Base-by-base conservation (phyloP, 2,888 invertebrate genomes). In the Pelosia muscerda region DNA sequence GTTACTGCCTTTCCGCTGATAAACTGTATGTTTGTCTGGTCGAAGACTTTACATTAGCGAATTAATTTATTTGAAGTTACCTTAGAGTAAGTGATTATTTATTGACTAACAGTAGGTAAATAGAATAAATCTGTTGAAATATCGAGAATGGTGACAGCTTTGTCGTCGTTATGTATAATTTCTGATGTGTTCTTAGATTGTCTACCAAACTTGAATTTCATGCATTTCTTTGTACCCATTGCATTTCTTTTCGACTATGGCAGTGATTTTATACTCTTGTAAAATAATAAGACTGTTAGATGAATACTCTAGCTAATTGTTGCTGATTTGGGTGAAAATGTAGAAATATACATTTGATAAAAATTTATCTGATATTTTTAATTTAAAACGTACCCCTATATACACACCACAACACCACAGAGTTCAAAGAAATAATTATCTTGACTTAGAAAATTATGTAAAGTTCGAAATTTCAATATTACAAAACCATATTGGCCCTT, bases 241-340 rank as follows among this genome's bases (percentile, higher is more conserved):
- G 94, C 94, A 93, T 94, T 94, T 94, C 85, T 83, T 84, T 86
- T 84, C 83, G 72, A 83, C 83, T 85, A 87, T 84, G 88, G 85
- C 86, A 87, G 88, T 88, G 88, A 89, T 86, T 85, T 91, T 91
- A 91, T 94, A 93, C 93, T 94, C 93, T 91, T 92, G 88, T 93
- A 93, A 92, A 90, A 88, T 90, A 93, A 92, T 92, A 92, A 94
- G 94, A 94, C 94, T 94, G 94, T 93, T 94, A 94, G 92, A 83
- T 90, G 85, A 92, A 93, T 94, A 93, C 92, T 94, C 90, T 93
- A 90, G 92, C 86, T 87, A 87, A 91, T 87, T 91, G 90, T 91
- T 90, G 90, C 88, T 87, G 86, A 84, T 84, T 83, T 83, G 84
- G 84, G 86, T 86, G 81, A 73, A 87, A 88, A 85, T 86, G 81